These are phyloP conservation scores for Menura novaehollandiae DNA, from an alignment of 2,113 vertebrate genomes.

Conservation along the genomic window DNA sequence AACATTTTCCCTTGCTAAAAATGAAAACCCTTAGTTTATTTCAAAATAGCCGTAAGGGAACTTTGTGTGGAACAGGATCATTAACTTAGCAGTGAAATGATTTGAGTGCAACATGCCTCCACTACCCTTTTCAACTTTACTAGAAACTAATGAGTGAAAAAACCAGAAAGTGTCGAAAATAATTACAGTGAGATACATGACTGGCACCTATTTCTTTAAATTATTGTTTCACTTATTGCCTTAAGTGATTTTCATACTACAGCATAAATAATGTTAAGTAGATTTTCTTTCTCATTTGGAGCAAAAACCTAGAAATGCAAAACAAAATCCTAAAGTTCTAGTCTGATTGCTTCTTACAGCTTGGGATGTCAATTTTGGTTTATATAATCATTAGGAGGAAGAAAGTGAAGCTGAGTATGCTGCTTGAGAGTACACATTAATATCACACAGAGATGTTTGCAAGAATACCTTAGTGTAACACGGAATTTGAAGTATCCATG, in stretches of 20 bases:
- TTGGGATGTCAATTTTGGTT: background rate
- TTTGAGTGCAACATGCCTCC: background rate
- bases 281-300: conserved; percentile 20
- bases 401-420: background rate
- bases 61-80: background rate
- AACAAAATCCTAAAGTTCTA: background rate
- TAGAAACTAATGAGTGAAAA: conserved; percentile 1
- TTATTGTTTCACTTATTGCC: conserved; percentile 9
- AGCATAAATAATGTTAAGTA: background rate
- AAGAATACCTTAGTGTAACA: background rate
- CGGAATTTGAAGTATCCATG: background rate
- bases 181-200: background rate
- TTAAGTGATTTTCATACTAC: background rate
- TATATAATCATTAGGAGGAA: background rate
- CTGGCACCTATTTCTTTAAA: background rate
- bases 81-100: background rate
- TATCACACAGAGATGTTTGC: background rate
- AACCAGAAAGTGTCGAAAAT: background rate
- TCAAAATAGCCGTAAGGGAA: background rate
- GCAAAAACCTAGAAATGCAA: conserved; percentile 7
- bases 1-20: background rate
- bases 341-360: background rate
- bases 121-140: background rate
- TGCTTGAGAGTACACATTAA: background rate
- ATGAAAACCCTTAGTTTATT: background rate